A percentile compares a stretch with the other conserved stretches of the same genome.
phyloP scores from a whole-genome alignment of 2,113 vertebrate genomes.

The Ariopsis seemanni region DNA sequence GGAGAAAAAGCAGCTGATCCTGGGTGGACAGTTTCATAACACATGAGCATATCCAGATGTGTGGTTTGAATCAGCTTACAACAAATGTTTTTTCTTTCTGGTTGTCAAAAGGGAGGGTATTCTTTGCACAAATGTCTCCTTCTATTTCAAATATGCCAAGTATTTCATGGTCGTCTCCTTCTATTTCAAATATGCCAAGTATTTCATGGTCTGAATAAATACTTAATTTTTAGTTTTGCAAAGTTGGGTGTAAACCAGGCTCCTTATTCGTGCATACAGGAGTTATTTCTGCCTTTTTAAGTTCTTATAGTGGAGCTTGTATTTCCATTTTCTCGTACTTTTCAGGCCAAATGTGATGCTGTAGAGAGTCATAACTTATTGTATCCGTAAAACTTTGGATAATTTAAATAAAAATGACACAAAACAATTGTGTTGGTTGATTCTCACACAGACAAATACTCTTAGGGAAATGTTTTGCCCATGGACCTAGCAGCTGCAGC shows the following conservation, averaged over 20 bases:
- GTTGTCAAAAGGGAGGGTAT: conserved; percentile 25
- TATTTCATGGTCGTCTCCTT: neutral
- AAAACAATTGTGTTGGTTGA: neutral
- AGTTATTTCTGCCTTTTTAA: neutral
- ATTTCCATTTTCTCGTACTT: neutral
- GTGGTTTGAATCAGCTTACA: conserved; percentile 56
- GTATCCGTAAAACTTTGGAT: neutral
- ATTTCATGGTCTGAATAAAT: conserved; percentile 13
- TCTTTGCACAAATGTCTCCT: conserved; percentile 21
- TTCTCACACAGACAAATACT: neutral
- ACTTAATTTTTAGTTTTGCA: neutral
- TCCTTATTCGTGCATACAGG: neutral
- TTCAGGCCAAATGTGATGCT: neutral
- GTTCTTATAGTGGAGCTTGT: neutral
- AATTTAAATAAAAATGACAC: neutral
- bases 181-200: conserved; percentile 25
- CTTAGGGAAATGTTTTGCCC: conserved; percentile 1
- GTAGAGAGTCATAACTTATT: neutral
- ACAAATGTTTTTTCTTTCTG: conserved; percentile 47
- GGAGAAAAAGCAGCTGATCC: conserved; percentile 58
- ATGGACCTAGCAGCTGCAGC: conserved; percentile 14
- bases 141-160: conserved; percentile 23
- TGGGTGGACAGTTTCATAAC: conserved; percentile 61
- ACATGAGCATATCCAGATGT: conserved; percentile 72
- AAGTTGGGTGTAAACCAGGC: neutral